Conservation (phyloP, 2,888 invertebrate species). For the Nymphalis c-album region DNA sequence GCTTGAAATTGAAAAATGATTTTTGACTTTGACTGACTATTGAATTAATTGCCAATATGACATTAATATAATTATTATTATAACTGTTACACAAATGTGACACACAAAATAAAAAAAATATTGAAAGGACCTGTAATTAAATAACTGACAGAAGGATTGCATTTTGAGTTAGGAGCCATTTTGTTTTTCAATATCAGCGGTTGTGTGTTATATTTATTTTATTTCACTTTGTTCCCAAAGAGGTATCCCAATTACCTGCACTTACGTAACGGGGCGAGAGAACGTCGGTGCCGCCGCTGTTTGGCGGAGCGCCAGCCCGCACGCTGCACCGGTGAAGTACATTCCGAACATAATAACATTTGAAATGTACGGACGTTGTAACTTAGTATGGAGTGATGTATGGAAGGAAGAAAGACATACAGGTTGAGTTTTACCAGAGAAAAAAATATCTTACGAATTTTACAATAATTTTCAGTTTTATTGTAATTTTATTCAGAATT, state of each 20-base stretch:
- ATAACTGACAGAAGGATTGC: background rate
- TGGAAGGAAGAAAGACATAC: background rate
- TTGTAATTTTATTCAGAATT: too few species aligned
- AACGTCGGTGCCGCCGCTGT: constrained; percentile 1
- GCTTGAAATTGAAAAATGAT: too few species aligned
- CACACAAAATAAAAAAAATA: too few species aligned
- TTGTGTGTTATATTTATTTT: constrained; percentile 3
- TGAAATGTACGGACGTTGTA: background rate
- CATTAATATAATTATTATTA: too few species aligned
- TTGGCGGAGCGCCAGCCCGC: constrained; percentile 30
- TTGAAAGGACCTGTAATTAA: background rate
- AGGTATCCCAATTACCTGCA: constrained; percentile 21
- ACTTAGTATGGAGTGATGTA: constrained; percentile 3
- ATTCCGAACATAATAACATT: constrained; percentile 13
- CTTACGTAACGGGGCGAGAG: constrained; percentile 10
- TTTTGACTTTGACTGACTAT: too few species aligned
- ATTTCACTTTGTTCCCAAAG: constrained; percentile 10
- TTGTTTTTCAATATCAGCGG: background rate
- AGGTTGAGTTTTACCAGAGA: background rate
- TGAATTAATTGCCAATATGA: too few species aligned
- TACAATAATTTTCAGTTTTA: too few species aligned
- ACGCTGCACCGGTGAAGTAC: constrained; percentile 1
- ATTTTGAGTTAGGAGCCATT: background rate
- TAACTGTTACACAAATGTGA: too few species aligned
- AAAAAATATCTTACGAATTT: too few species aligned